Evolutionary conservation across 2,888 invertebrate species (phyloP).

Genomic region (Aphidius colemani): DNA sequence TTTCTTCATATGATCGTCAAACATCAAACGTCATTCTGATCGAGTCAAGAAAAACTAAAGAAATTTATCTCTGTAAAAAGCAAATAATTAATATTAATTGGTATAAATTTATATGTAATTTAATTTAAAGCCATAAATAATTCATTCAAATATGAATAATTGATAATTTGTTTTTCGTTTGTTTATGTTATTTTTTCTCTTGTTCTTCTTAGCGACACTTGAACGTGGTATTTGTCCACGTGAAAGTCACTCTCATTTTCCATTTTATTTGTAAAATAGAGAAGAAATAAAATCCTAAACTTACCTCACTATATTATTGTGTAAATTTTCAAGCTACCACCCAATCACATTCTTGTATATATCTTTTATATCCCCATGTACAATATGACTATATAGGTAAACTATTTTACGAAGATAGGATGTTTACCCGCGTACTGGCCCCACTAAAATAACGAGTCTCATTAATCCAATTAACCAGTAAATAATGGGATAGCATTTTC

Average conservation of each 20-base stretch:
- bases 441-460: slow-evolving; percentile 59
- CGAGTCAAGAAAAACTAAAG: no score
- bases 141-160: no score
- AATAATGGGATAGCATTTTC: slow-evolving; percentile 61
- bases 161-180: no score
- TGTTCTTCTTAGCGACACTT: slow-evolving; percentile 19
- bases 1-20: no score
- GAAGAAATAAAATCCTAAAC: slow-evolving; percentile 15
- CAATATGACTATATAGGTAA: slow-evolving; percentile 19
- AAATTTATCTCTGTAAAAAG: no score
- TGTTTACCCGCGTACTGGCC: slow-evolving; percentile 16
- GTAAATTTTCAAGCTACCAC: slow-evolving; percentile 3
- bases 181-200: slow-evolving; percentile 5
- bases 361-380: slow-evolving; percentile 22
- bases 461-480: slow-evolving; percentile 62
- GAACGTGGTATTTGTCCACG: slow-evolving; percentile 41
- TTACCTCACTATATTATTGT: slow-evolving; percentile 29
- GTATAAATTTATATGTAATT: no score
- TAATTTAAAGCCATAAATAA: no score
- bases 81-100: no score
- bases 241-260: slow-evolving; percentile 35
- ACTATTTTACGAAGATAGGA: no score
- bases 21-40: no score
- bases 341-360: slow-evolving; percentile 4
- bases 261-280: slow-evolving; percentile 28